Evolutionary conservation across 2,797 vertebrate genomes (phyloP), one percentile per base, ranked within the genome.

Genomic region (Dryobates pubescens): DNA sequence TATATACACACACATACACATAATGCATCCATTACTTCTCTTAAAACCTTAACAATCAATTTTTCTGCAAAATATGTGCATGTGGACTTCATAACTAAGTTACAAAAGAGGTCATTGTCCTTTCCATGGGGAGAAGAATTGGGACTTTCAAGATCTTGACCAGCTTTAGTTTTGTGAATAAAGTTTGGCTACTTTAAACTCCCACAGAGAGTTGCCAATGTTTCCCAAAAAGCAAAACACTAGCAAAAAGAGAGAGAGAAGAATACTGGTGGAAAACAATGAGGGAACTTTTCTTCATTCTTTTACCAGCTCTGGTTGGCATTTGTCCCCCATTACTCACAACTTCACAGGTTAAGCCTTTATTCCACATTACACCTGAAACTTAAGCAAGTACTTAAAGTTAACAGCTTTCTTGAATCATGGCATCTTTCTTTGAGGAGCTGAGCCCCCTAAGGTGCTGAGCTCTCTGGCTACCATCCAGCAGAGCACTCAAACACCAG

Each of bases 401-500:
- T 57, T 87, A 53, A 51, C 90, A 69, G 80, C 68, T 86, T 86
- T 92, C 88, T 91, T 57, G 84, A 92, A 58, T 76, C 45, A 63
- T 47, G 81, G 77, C 71, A 82, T 86, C 88, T 70, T 76, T 68
- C 80, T 54, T 23, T 29, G 78, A 89, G 93, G 54, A 84, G 24
- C 75, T 77, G 81, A 88, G 78, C 78, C 80, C 70, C 79, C 17
- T 27, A 53, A 90, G 86, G 78, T 79, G 86, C 93, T 61, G 93
- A 80, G 82, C 64, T 0, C 71, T 8, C 89, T 96, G 95, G 88
- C 91, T 86, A 8, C 64, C 16, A 3, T 86, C 96, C 95, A 96
- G 94, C 88, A 92, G 86, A 96, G 91, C 96, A 94, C 91, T 95
- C 92, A 45, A 73, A 91, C 95, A 89, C 94, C 82, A 83, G 85